Percentiles rank a stretch among this genome's conserved stretches.
phyloP scores from a whole-genome alignment of 2,888 invertebrate genomes.

The Ormyrus labotus region DNA sequence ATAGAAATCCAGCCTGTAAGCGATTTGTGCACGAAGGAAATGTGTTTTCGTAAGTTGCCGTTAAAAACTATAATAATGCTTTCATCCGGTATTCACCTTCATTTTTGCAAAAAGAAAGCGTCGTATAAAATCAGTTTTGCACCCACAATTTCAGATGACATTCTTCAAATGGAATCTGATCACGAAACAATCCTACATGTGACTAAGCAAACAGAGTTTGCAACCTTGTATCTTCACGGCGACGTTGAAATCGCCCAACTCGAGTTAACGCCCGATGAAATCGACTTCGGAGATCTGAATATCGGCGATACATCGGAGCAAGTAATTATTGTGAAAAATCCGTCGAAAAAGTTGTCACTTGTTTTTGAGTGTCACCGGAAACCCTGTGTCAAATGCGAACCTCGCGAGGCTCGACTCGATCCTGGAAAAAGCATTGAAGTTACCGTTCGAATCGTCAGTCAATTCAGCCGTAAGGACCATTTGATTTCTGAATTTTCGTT shows the following conservation, averaged over 20 bases:
- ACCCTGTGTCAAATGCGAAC: constrained; percentile 75
- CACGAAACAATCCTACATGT: no score
- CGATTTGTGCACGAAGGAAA: no score
- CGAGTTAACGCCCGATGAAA: constrained; percentile 75
- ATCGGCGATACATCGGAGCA: constrained; percentile 73
- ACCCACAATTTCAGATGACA: no score
- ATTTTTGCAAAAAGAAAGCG: no score
- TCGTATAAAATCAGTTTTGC: no score
- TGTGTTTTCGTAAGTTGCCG: no score
- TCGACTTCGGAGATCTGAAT: constrained; percentile 76
- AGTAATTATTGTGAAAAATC: constrained; percentile 76
- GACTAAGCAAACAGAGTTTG: no score
- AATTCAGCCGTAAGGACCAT: constrained; percentile 58
- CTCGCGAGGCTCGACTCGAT: constrained; percentile 72
- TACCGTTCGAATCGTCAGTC: constrained; percentile 59
- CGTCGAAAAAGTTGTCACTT: constrained; percentile 74
- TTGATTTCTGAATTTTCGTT: not conserved
- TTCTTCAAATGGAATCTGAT: no score
- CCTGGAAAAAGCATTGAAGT: constrained; percentile 72
- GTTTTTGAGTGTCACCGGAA: constrained; percentile 75
- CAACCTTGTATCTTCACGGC: constrained; percentile 79
- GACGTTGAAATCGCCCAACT: constrained; percentile 77
- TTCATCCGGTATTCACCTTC: no score
- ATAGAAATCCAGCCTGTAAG: no score
- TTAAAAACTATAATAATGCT: no score